Percentiles rank a stretch among this genome's conserved stretches.
These are phyloP conservation scores for Trilocha varians DNA, from an alignment of 2,888 invertebrate genomes.

Conservation along the genomic window DNA sequence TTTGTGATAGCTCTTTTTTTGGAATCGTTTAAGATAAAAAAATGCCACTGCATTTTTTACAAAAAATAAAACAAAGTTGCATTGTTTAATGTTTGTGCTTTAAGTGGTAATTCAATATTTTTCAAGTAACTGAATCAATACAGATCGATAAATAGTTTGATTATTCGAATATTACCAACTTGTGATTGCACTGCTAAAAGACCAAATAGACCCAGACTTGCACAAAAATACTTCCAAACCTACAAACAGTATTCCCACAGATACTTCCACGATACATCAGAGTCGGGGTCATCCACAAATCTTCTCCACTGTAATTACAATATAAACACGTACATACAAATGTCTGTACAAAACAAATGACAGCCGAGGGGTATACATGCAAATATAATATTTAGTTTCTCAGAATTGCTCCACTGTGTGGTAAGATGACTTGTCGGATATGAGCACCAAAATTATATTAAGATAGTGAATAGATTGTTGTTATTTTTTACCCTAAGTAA, in stretches of 20 bases:
- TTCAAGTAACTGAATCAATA: no score
- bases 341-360: conserved; percentile 16
- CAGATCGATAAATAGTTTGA: background rate
- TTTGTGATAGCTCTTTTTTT: background rate
- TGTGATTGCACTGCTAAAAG: no score
- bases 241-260: background rate
- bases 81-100: no score
- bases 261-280: background rate
- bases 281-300: background rate
- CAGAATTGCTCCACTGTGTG: conserved; percentile 23
- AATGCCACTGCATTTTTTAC: no score
- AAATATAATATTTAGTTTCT: conserved; percentile 27
- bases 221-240: background rate
- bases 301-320: conserved; percentile 10
- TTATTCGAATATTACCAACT: background rate
- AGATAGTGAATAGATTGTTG: background rate
- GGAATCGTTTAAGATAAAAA: no score
- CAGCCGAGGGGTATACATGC: conserved; percentile 24
- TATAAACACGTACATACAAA: conserved; percentile 18
- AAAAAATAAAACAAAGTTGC: no score
- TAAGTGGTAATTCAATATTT: no score
- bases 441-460: background rate
- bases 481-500: no score
- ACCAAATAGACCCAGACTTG: no score
- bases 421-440: conserved; percentile 11